Evolutionary conservation across 2,113 vertebrate genomes (phyloP).

Genomic region (Glaucomys volans): DNA sequence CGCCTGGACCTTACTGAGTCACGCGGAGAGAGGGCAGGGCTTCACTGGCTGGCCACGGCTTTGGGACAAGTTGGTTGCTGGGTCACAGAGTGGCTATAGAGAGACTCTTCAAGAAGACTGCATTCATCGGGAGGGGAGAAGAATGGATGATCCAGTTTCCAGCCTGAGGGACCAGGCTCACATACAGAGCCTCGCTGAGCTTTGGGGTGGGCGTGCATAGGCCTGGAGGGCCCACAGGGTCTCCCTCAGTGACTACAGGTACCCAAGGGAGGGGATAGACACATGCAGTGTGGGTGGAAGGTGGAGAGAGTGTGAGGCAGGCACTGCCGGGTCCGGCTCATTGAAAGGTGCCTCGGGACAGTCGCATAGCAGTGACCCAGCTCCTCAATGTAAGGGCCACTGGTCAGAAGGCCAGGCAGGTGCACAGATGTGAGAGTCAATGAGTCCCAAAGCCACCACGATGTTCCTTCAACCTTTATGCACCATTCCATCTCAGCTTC

Average conservation of each 20-base stretch:
- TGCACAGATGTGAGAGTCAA: too few relatives aligned
- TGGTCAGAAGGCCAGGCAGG: background rate
- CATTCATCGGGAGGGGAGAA: accelerated
- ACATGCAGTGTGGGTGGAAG: accelerated
- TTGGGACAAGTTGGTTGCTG: background rate
- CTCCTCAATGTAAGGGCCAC: too few relatives aligned
- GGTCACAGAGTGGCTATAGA: background rate
- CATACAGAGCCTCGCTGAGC: accelerated
- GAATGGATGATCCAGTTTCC: accelerated
- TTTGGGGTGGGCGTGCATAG: accelerated
- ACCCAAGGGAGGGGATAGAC: background rate
- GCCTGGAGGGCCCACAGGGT: accelerated
- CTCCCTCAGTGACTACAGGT: background rate
- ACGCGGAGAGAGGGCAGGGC: too few relatives aligned
- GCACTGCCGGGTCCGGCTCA: accelerated
- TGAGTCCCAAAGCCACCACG: background rate
- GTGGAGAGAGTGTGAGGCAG: background rate
- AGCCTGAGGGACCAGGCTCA: background rate
- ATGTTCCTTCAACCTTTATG: background rate
- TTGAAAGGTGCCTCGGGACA: accelerated
- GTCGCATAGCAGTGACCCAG: too few relatives aligned
- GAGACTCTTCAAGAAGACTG: background rate
- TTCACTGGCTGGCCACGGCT: background rate
- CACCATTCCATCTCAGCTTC: background rate
- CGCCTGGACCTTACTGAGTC: background rate